Base-by-base conservation (phyloP, 2,797 vertebrate species). In the Urocyon cinereoargenteus region DNA sequence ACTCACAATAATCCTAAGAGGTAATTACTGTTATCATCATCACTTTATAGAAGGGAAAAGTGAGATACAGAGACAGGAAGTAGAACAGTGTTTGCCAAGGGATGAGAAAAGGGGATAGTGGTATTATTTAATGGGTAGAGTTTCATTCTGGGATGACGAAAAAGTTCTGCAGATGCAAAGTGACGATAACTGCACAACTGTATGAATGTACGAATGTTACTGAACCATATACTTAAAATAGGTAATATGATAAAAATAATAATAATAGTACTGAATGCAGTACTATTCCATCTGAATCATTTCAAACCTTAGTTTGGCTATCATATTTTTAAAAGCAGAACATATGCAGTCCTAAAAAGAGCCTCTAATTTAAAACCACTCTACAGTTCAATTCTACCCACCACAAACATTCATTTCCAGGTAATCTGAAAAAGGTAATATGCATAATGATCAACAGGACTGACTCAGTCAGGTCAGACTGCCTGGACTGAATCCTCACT, bases 281-380 rank as follows among this genome's bases (percentile, higher is more conserved):
- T 45, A 77, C 31, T 45, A 45, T 45, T 45, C 40, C 6, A 45
- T 45, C 7, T 45, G 40, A 15, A 45, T 18, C 72, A 49, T n/a
- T 95, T 77, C 59, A 87, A 93, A 82, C 84, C 31, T 94, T 77
- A 93, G 45, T 83, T 53, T 18, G 49, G 51, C n/a, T 79, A 64
- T 62, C 34, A 34, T n/a, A 28, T 53, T 84, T 84, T 92, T 61
- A 21, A 83, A 61, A 89, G 5, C 31, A 96, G 45, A 91, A 70
- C 19, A 81, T n/a, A 64, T 12, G 2, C 4, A 24, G 5, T 7
- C 22, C 91, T 34, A 28, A 79, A 91, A 78, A 72, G 21, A 51
- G 19, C 21, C 31, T 51, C 36, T 62, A 88, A 72, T 24, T 93
- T 24, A 45, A 93, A 78, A 75, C 57, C 18, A 88, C 36, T 77